Percentiles rank a stretch among this genome's conserved stretches.
phyloP scores from a whole-genome alignment of 2,888 invertebrate genomes.

The Chrysina gloriosa region DNA sequence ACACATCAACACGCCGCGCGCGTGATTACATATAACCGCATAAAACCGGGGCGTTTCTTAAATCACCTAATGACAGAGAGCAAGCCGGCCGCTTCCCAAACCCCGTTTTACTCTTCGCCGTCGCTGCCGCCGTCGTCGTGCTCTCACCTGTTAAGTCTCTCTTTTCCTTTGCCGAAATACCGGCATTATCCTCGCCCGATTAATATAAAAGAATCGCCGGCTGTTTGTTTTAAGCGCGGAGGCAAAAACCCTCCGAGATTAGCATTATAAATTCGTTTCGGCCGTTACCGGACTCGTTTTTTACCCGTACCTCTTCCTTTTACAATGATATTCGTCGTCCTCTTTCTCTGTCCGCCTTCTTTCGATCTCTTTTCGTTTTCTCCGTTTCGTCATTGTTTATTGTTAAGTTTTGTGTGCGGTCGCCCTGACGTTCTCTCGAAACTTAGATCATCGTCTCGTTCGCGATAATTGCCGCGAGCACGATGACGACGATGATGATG shows the following conservation, averaged over 20 bases:
- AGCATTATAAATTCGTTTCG: conserved; percentile 49
- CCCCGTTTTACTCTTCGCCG: background rate
- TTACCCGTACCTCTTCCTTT: background rate
- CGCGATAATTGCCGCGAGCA: conserved; percentile 20
- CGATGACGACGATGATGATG: conserved; percentile 8
- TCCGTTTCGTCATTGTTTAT: conserved; percentile 12
- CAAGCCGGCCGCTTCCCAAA: conserved; percentile 48
- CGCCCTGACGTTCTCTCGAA: conserved; percentile 2
- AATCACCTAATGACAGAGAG: conserved; percentile 57
- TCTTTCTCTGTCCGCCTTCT: background rate
- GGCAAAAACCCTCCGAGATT: conserved; percentile 46
- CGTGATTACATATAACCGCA: conserved; percentile 58
- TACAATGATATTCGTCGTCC: background rate
- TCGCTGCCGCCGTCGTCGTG: conserved; percentile 24
- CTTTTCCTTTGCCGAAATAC: conserved; percentile 39
- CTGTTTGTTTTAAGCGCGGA: conserved; percentile 46
- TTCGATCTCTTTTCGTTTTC: background rate
- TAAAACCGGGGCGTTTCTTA: conserved; percentile 59
- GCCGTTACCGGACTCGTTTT: conserved; percentile 26
- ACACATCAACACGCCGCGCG: conserved; percentile 56
- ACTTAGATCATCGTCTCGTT: conserved; percentile 24
- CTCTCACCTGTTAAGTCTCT: conserved; percentile 31
- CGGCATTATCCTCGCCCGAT: conserved; percentile 44
- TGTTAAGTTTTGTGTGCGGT: conserved; percentile 3
- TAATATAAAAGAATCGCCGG: conserved; percentile 47